Base-by-base conservation (phyloP, 2,113 vertebrate species). In the Tricholaema leucomelas region DNA sequence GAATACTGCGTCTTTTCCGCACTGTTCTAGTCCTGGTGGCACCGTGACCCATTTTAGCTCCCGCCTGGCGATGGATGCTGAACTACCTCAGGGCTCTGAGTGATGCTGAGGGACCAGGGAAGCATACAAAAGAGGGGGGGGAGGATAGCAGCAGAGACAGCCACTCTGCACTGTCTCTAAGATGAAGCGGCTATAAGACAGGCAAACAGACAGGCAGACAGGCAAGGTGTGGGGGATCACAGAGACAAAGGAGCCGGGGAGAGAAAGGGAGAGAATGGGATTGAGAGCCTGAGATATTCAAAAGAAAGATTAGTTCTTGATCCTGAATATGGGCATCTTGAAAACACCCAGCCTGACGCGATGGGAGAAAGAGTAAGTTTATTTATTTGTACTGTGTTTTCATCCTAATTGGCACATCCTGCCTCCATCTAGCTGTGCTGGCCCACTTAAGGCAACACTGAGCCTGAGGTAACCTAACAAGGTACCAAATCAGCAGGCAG, bases 311-410 rank as follows among this genome's bases (percentile, higher is more conserved):
- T 58, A 59, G 31, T 59, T 38, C 71, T 56, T 65, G 48, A 82
- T 77, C 58, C 77, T 71, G 70, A 95, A 83, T 48, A 71, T 31
- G n/a, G 50, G 44, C 63, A 82, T 72, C 81, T 86, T 93, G 91
- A 90, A 97, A 94, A 86, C 44, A 77, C 52, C 81, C 56, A 75
- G 33, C 31, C 48, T 63, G 48, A 69, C 74, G 55, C 54, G 61
- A 59, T 3, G 19, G 50, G 36, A 91, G 30, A 82, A 92, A 40
- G 17, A 81, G 50, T 61, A 67, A 71, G 40, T 83, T 93, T 72
- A 50, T 97, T 97, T 95, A 87, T 94, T 95, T 87, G 92, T 58
- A 73, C 30, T 46, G 21, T 23, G 35, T 96, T 95, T 95, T 80
- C 87, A 88, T 81, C 67, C 85, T 91, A 92, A 94, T 92, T 92